These are phyloP conservation scores for Mesorhabditis belari DNA, from an alignment of 2,888 invertebrate species.

Conservation along the genomic window DNA sequence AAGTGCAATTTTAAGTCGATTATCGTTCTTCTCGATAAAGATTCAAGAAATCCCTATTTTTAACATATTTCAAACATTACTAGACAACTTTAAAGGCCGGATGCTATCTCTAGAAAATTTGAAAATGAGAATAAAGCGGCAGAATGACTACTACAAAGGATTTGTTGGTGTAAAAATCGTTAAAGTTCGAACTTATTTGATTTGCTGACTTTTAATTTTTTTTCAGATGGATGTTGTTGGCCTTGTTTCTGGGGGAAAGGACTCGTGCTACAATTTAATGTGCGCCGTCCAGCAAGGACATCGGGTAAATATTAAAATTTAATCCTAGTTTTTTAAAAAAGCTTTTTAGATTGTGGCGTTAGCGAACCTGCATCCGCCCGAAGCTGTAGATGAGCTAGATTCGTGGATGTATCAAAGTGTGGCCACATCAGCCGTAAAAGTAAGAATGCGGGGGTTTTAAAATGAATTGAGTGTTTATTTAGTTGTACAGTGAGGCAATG, in stretches of 20 bases:
- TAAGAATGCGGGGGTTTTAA: slow-evolving; percentile 6
- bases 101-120: not conserved
- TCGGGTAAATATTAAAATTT: not conserved
- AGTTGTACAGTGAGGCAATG: slow-evolving; percentile 81
- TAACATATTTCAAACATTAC: slow-evolving; percentile 1
- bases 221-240: slow-evolving; percentile 50
- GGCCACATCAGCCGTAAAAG: slow-evolving; percentile 83
- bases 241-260: slow-evolving; percentile 84
- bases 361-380: slow-evolving; percentile 79
- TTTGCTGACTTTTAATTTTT: too few relatives aligned
- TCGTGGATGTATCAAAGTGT: slow-evolving; percentile 99
- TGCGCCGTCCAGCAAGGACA: slow-evolving; percentile 67
- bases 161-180: slow-evolving; percentile 2
- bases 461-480: slow-evolving; percentile 6
- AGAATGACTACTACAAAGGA: not conserved
- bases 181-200: too few relatives aligned
- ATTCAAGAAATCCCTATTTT: slow-evolving; percentile 2
- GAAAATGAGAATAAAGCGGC: too few relatives aligned
- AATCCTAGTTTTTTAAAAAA: slow-evolving; percentile 61
- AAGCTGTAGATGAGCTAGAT: slow-evolving; percentile 73
- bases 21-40: too few relatives aligned
- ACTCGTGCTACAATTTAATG: slow-evolving; percentile 98
- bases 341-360: slow-evolving; percentile 91
- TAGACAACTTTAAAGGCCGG: not conserved
- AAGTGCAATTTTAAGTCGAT: too few relatives aligned